Evolutionary conservation across 1,140 invertebrate genomes (phyloP), one percentile per base, ranked within the genome.

Genomic region (Drosophila pandora): DNA sequence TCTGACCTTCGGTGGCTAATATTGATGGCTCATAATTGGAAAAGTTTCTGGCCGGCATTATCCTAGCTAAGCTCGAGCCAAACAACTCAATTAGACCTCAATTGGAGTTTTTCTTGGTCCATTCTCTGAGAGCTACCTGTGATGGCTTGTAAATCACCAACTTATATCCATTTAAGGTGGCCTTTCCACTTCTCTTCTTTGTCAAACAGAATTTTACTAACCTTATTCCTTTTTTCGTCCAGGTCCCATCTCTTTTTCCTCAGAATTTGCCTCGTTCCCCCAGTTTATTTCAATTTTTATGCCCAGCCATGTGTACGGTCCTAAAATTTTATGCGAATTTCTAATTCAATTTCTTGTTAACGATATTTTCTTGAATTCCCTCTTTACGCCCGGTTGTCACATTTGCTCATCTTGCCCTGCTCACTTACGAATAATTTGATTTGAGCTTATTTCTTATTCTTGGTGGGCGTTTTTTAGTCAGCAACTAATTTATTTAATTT

Each of bases 321-420:
- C 52, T 49, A 43, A 64, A 76, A 84, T 84, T 80, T 84, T 72
- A 84, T 85, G 67, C 70, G 62, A 54, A 67, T 79, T 64, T 76
- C 80, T 73, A 85, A 85, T 84, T 85, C 81, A 85, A 84, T 84
- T 85, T 83, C 43, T 54, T 56, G 65, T 72, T 64, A 84, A 83
- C 58, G 72, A 76, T 76, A 69, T 74, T 74, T 81, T 70, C 53
- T 59, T 54, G 54, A 59, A 54, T 77, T 75, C 61, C 54, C 53
- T 28, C 32, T 6, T 50, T n/a, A 6, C 48, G 23, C n/a, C 47
- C 39, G n/a, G 55, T 8, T 70, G 64, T 45, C 39, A 43, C 37
- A 50, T 54, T 63, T 70, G 21, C 52, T 47, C 53, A 30, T 70
- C 37, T 49, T 54, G 25, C 23, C 17, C 22, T 59, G 13, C 13